Percentiles rank a stretch among this genome's conserved stretches.
phyloP scores from a whole-genome alignment of 2,113 vertebrate genomes.

The Trogon surrucura region DNA sequence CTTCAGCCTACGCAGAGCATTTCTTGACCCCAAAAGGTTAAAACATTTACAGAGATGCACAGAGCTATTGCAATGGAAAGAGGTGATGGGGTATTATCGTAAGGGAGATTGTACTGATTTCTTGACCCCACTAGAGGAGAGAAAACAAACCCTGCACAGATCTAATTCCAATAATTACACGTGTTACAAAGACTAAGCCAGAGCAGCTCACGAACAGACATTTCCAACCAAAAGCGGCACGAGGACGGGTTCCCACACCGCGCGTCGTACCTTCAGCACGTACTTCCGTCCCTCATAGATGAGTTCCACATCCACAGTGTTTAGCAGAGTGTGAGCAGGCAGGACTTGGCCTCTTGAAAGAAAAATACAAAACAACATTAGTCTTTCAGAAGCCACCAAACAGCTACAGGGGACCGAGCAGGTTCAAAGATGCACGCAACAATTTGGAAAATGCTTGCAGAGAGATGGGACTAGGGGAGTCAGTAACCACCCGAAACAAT shows the following conservation, averaged over 20 bases:
- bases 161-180: not conserved
- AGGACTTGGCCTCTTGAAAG: constrained; percentile 93
- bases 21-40: not conserved
- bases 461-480: not conserved
- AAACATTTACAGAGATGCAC: not conserved
- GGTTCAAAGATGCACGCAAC: not conserved
- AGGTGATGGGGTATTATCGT: accelerated
- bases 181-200: not conserved
- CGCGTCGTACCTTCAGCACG: constrained; percentile 83
- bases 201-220: not conserved
- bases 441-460: not conserved
- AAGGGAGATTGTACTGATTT: not conserved
- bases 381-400: not conserved
- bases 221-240: not conserved
- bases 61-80: not conserved
- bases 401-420: too few species aligned
- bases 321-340: constrained; percentile 93
- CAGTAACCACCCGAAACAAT: too few species aligned
- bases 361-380: not conserved
- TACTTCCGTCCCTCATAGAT: constrained; percentile 98
- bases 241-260: not conserved
- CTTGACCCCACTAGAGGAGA: not conserved
- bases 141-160: not conserved
- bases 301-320: constrained; percentile 94
- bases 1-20: not conserved